Conservation (phyloP, 2,888 invertebrate species). For the Agonopterix alstromeriana region DNA sequence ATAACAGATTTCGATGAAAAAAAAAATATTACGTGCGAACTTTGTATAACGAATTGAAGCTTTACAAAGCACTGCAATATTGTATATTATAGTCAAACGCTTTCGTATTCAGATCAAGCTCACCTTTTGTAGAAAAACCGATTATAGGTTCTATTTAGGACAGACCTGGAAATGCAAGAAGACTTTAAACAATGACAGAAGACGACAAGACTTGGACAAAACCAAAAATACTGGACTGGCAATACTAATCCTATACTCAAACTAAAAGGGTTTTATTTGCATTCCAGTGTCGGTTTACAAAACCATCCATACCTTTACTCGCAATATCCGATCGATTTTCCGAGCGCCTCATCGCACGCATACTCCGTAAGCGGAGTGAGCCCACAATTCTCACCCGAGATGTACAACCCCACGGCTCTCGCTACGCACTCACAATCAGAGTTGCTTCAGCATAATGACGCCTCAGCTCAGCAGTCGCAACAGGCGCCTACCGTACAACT, state of each 20-base stretch:
- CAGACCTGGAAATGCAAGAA: background rate
- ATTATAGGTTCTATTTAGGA: too few species aligned
- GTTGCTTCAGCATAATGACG: slow-evolving; percentile 61
- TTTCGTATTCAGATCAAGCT: too few species aligned
- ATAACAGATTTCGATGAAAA: too few species aligned
- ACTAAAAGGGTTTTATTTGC: slow-evolving; percentile 42
- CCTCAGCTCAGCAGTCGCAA: slow-evolving; percentile 72
- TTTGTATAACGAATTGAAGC: too few species aligned
- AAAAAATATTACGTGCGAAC: too few species aligned
- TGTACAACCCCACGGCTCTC: slow-evolving; percentile 64
- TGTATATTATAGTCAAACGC: too few species aligned
- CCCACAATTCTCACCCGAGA: slow-evolving; percentile 66
- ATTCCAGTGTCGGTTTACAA: slow-evolving; percentile 71
- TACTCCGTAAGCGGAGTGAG: slow-evolving; percentile 72
- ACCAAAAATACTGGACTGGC: background rate
- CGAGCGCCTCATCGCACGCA: slow-evolving; percentile 72
- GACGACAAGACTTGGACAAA: background rate
- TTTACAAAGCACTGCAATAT: too few species aligned
- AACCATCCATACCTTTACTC: slow-evolving; percentile 72
- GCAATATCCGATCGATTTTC: slow-evolving; percentile 74
- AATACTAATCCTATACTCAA: slow-evolving; percentile 6
- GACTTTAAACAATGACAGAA: background rate
- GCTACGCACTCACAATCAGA: slow-evolving; percentile 55
- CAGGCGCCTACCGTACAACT: slow-evolving; percentile 58
- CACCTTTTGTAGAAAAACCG: too few species aligned